A percentile compares a stretch with the other conserved stretches of the same genome.
Evolutionary conservation across 30 jellyfish, hydroid and myxozoan species (phyloP).

Genomic region (Aurelia coerulea): DNA sequence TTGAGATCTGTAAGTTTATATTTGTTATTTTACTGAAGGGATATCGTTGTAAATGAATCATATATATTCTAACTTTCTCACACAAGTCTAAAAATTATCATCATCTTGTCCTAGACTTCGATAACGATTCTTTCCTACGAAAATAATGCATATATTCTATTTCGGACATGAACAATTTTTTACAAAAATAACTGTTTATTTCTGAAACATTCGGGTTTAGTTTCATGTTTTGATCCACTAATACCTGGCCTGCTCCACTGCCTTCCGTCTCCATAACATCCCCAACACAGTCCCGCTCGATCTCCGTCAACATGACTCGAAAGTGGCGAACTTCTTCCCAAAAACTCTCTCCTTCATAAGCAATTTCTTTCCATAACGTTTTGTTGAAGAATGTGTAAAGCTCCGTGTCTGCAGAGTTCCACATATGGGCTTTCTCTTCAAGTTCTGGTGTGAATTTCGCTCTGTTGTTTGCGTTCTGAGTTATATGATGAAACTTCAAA

Average conservation of each 20-base stretch:
- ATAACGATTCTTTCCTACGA: slow-evolving; percentile 79
- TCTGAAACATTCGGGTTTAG: slow-evolving; percentile 73
- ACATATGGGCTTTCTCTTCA: slow-evolving; percentile 47
- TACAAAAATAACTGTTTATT: slow-evolving; percentile 87
- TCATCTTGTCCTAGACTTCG: slow-evolving; percentile 63
- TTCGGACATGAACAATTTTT: slow-evolving; percentile 86
- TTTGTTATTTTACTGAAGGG: no score
- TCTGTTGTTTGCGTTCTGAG: slow-evolving; percentile 75
- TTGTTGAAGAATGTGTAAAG: slow-evolving; percentile 82
- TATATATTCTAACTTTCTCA: no score
- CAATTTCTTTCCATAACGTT: slow-evolving; percentile 92
- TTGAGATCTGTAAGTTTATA: no score
- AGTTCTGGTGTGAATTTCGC: slow-evolving; percentile 64
- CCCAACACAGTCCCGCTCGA: slow-evolving; percentile 84
- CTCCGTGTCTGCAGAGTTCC: slow-evolving; percentile 93
- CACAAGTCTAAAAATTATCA: not conserved
- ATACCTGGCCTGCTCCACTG: slow-evolving; percentile 52
- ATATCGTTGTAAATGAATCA: no score
- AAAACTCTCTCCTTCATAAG: slow-evolving; percentile 89
- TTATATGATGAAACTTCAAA: slow-evolving; percentile 76
- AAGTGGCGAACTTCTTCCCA: slow-evolving; percentile 87
- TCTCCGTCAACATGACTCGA: slow-evolving; percentile 32
- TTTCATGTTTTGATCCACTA: slow-evolving; percentile 29
- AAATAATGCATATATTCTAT: slow-evolving; percentile 87
- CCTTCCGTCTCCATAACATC: slow-evolving; percentile 28